Base-by-base conservation (phyloP, 1,140 invertebrate species). In the Drosophila pallidifrons region DNA sequence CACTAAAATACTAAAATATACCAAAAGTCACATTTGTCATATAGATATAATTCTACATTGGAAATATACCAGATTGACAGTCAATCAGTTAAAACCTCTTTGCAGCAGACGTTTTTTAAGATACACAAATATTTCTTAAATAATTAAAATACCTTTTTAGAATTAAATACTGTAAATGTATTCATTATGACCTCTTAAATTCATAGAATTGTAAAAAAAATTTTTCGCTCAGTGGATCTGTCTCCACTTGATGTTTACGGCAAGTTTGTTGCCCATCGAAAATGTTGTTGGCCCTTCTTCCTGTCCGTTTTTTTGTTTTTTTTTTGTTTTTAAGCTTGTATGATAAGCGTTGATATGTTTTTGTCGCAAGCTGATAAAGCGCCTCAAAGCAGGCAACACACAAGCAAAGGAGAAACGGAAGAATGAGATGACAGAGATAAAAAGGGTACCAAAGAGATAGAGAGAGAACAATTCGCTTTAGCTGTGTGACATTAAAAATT, bases 401-500 rank as follows among this genome's bases (percentile, higher is more conserved):
- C 7, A 51, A n/a, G n/a, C 13, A 28, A 28, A 6, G 13, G 47
- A 25, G 20, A 25, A 25, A 7, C 46, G 3, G 28, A 5, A 35
- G 30, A 3, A 15, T 30, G 20, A 11, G 28, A 32, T 35, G 20
- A 28, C 25, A 5, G 28, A 28, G 51, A 41, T 8, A 55, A 41
- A 41, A 16, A 20, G 16, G 7, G 11, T 0, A 25, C 20, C 0
- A 25, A 3, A 25, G 20, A 25, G 20, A 25, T 4, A 46, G 6
- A 7, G 7, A 6, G 10, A 32, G 3, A n/a, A 15, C 5, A 54
- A 13, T 32, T 38, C 20, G 45, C 32, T 10, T 15, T 46, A 13
- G 52, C 16, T 61, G 55, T 60, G 57, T 15, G 51, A 41, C 71
- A 89, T 89, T 89, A 89, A 81, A 89, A 89, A 89, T 89, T 89